phyloP scores from a whole-genome alignment of 2,888 invertebrate genomes.

The Mantis religiosa region DNA sequence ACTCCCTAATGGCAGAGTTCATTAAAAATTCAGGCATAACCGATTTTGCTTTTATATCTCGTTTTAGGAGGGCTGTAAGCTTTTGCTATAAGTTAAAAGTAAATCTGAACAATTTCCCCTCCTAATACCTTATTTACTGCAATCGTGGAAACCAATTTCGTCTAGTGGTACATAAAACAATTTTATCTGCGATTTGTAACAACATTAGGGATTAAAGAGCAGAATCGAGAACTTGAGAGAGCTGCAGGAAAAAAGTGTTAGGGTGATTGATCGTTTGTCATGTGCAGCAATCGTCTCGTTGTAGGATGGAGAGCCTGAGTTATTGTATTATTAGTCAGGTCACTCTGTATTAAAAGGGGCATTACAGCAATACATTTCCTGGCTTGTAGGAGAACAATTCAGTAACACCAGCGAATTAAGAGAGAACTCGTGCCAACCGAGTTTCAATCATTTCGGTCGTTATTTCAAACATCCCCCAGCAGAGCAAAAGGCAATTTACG shows the following conservation, averaged over 20 bases:
- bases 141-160: too few species aligned
- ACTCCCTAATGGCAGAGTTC: too few species aligned
- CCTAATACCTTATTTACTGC: too few species aligned
- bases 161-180: too few species aligned
- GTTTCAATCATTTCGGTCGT: neutral
- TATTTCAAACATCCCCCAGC: neutral
- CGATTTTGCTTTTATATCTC: too few species aligned
- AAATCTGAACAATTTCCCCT: too few species aligned
- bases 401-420: neutral
- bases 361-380: neutral
- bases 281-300: constrained; percentile 11
- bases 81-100: too few species aligned
- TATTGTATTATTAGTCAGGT: constrained; percentile 1
- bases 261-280: constrained; percentile 22
- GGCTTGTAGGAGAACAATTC: neutral
- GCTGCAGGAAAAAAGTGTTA: neutral
- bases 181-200: neutral
- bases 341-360: neutral
- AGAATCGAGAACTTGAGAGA: neutral
- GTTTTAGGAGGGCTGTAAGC: too few species aligned
- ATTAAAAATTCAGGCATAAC: too few species aligned
- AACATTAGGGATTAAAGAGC: neutral
- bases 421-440: neutral
- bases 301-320: constrained; percentile 4
- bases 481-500: neutral